Evolutionary conservation across 2,797 vertebrate species (phyloP), one percentile per base, ranked within the genome.

Genomic region (Cyprinella venusta): DNA sequence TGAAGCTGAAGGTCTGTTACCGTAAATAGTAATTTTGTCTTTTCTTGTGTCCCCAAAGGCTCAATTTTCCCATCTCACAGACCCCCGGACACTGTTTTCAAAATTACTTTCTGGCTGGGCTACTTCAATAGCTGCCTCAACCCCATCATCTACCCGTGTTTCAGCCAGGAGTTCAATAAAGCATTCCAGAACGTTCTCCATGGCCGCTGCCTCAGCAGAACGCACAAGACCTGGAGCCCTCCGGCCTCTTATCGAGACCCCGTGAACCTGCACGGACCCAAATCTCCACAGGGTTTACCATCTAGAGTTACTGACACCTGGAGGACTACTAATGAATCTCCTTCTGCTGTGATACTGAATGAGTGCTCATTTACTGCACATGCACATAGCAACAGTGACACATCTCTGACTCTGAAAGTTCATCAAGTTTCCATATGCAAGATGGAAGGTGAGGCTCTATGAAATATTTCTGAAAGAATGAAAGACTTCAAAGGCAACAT

Each of bases 41-140:
- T 76, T 40, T 56, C 1, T 38, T 72, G 13, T 84, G 64, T 65
- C 6, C 30, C 78, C 59, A 8, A 86, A 99, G 98, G 97, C 42
- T 97, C 97, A 74, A 96, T 98, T 90, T 99, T 98, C 91, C 98
- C 97, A 4, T 94, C 96, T n/a, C 95, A 91, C 89, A 96, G 95
- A 89, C 96, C 97, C 79, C 95, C 97, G 2, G 97, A 98, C 84
- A 97, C 95, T 0, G 91, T 98, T 89, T 99, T 99, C 90, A 98
- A 99, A 94, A 97, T 99, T 88, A 96, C 96, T 42, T 98, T 99
- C 94, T 99, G 98, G 98, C 94, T 99, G 52, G 98, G 98, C 18
- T 99, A 99, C 90, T 95, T 99, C 87, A 99, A 99, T 95, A 99
- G 98, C 94, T 99, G 97, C 92, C 96, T 99, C 88, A 99, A 99